A percentile compares a stretch with the other conserved stretches of the same genome.
Evolutionary conservation across 1,140 invertebrate species (phyloP).

Genomic region (Aphidius ervi): DNA sequence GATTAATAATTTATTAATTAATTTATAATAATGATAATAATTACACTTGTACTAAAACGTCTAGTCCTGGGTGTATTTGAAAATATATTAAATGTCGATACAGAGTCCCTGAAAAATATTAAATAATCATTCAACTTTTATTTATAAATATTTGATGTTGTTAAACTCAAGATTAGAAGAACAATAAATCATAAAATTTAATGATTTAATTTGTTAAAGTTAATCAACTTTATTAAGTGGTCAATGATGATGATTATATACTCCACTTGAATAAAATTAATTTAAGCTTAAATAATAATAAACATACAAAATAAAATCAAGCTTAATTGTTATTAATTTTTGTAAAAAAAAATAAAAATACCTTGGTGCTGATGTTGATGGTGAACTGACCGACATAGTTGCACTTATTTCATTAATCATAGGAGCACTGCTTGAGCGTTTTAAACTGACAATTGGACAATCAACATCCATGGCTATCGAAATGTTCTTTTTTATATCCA

Average conservation of each 20-base stretch:
- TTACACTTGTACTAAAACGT: conserved; percentile 81
- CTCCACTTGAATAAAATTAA: no score
- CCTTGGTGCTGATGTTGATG: conserved; percentile 51
- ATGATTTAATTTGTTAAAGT: no score
- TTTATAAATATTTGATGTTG: background rate
- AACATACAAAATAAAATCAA: no score
- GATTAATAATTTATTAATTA: conserved; percentile 4
- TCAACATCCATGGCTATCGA: conserved; percentile 59
- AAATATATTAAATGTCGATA: conserved; percentile 59
- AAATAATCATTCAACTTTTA: background rate
- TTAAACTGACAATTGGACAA: conserved; percentile 61
- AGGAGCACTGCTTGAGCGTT: conserved; percentile 78
- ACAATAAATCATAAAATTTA: background rate
- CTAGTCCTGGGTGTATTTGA: conserved; percentile 62
- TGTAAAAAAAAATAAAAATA: conserved; percentile 29
- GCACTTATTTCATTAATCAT: conserved; percentile 70
- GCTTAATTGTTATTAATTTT: background rate
- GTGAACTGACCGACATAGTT: conserved; percentile 48
- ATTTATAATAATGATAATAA: conserved; percentile 35
- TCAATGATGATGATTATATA: no score
- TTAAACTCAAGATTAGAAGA: background rate
- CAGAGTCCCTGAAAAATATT: conserved; percentile 48
- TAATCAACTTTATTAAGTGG: no score
- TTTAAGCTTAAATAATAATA: no score
- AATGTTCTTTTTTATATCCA: conserved; percentile 21